A percentile compares a stretch with the other conserved stretches of the same genome.
Conservation (phyloP, 1,140 invertebrate species). For the Acromyrmex charruanus region DNA sequence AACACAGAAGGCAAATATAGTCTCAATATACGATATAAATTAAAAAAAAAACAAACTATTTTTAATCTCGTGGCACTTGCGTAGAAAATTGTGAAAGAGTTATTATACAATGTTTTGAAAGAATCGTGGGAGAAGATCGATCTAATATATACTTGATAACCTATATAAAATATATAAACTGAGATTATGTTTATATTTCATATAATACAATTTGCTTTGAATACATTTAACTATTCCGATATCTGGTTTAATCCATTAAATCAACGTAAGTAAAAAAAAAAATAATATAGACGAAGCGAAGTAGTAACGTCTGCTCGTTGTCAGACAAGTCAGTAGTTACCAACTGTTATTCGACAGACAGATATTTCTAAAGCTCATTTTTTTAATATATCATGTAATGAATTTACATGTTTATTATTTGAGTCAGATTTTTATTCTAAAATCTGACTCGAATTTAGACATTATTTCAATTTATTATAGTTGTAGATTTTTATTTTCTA, state of each 20-base stretch:
- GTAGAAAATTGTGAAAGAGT: background rate
- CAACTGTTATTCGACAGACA: background rate
- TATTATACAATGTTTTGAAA: background rate
- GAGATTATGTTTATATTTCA: background rate
- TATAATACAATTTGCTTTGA: background rate
- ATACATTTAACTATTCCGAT: background rate
- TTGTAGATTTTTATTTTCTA: too few relatives aligned
- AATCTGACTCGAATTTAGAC: background rate
- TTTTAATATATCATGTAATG: background rate
- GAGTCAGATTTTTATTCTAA: background rate
- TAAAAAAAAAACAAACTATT: constrained; percentile 15
- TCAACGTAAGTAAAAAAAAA: background rate
- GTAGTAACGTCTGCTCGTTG: background rate
- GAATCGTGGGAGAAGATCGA: background rate
- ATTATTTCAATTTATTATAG: too few relatives aligned
- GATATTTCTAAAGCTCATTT: constrained; percentile 4
- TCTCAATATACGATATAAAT: background rate
- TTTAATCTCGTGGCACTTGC: constrained; percentile 4
- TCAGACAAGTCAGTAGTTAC: constrained; percentile 22
- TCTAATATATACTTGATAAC: too few relatives aligned
- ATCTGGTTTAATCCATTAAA: background rate
- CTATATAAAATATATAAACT: background rate
- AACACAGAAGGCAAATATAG: background rate
- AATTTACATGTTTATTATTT: background rate
- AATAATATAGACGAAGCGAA: background rate